Percentiles rank a stretch among this genome's conserved stretches.
phyloP scores from a whole-genome alignment of 2,113 vertebrate genomes.

The Sinocyclocheilus maitianheensis region DNA sequence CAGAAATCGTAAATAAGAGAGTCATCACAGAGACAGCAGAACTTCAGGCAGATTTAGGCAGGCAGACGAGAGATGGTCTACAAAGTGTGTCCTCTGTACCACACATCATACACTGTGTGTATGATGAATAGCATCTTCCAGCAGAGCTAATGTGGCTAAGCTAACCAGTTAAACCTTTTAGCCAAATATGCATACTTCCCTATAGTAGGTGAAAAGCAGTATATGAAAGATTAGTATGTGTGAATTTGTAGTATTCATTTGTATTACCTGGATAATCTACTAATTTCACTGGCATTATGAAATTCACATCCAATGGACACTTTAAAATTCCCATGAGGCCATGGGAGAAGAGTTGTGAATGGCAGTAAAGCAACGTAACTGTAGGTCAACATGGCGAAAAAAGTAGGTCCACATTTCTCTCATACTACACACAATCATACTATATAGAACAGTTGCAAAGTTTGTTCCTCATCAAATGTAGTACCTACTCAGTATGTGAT shows the following conservation, averaged over 20 bases:
- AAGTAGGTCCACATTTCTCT: no score
- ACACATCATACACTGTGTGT: not conserved
- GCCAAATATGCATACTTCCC: not conserved
- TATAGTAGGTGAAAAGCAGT: not conserved
- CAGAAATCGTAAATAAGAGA: slow-evolving; percentile 40
- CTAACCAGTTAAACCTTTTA: not conserved
- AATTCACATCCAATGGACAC: no score
- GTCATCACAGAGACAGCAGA: not conserved
- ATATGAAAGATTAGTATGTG: not conserved
- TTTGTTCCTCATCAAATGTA: no score
- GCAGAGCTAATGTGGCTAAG: not conserved
- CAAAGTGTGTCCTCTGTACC: not conserved
- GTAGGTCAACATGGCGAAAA: no score
- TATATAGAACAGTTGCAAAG: no score
- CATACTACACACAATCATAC: no score
- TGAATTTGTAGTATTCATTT: not conserved
- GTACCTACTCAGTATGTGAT: no score
- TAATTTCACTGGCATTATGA: no score
- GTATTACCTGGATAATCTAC: no score
- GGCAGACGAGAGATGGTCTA: not conserved
- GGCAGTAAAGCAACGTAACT: no score
- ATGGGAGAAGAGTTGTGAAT: no score
- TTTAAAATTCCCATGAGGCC: no score
- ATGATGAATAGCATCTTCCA: not conserved
- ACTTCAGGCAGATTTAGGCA: slow-evolving; percentile 30